A percentile compares a stretch with the other conserved stretches of the same genome.
Conservation (phyloP, 2,797 vertebrate species). For the Propithecus deckenii region DNA sequence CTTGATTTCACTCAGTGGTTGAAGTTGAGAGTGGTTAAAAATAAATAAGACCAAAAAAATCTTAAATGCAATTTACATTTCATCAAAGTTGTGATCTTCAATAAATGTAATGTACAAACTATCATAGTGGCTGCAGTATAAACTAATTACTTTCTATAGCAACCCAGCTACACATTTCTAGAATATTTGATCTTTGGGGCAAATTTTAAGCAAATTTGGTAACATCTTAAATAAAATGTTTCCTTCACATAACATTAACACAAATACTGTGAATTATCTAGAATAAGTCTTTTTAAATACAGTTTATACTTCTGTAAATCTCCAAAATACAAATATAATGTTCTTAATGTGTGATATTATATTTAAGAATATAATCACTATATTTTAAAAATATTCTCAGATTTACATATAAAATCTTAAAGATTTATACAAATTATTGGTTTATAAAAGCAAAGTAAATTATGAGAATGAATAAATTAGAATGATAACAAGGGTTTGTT, state of each 20-base stretch:
- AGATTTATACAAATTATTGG: background rate
- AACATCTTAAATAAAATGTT: background rate
- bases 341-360: background rate
- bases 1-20: slow-evolving; percentile 5
- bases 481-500: background rate
- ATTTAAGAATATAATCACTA: background rate
- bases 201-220: slow-evolving; percentile 14
- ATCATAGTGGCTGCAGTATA: background rate
- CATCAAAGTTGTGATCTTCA: slow-evolving; percentile 37
- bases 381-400: slow-evolving; percentile 17
- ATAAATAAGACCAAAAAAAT: background rate
- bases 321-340: slow-evolving; percentile 10
- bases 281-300: background rate
- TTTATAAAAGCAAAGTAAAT: slow-evolving; percentile 8
- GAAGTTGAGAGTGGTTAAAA: slow-evolving; percentile 37
- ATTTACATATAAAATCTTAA: slow-evolving; percentile 37
- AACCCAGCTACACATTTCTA: background rate
- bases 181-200: slow-evolving; percentile 22
- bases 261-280: slow-evolving; percentile 28
- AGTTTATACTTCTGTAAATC: slow-evolving; percentile 4
- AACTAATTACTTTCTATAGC: background rate
- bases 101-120: background rate
- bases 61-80: background rate
- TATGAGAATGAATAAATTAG: background rate
- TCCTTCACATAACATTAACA: background rate